A percentile compares a stretch with the other conserved stretches of the same genome.
These are phyloP conservation scores for Eutrigla gurnardus DNA, from an alignment of 2,797 vertebrate species.

Conservation along the genomic window DNA sequence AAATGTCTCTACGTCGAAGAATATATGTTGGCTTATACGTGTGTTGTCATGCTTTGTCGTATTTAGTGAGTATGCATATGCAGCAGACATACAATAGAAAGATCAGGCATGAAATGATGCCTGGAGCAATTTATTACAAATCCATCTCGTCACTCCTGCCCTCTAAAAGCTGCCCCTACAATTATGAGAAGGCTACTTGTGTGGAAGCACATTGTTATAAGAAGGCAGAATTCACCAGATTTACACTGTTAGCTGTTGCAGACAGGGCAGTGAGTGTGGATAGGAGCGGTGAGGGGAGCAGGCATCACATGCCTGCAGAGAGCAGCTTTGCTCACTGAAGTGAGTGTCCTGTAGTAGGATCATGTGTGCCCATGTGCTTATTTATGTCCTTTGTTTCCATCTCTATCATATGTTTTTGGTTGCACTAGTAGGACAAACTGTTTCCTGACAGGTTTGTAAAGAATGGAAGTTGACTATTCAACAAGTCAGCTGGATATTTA, in stretches of 20 bases:
- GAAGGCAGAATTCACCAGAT: constrained; percentile 25
- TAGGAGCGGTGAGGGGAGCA: constrained; percentile 24
- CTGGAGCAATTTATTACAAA: neutral
- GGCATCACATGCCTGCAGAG: constrained; percentile 48
- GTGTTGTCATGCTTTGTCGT: constrained; percentile 10
- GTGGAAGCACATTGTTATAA: constrained; percentile 2
- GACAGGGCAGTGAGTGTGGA: constrained; percentile 8
- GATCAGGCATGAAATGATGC: neutral
- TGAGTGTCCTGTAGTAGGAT: constrained; percentile 51
- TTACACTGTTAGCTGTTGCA: neutral
- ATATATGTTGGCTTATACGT: neutral
- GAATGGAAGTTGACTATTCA: neutral
- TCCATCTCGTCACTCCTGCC: neutral
- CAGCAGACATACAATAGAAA: neutral
- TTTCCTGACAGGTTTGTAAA: neutral
- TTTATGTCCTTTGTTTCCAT: constrained; percentile 17
- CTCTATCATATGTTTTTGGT: neutral
- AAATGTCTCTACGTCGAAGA: constrained; percentile 1
- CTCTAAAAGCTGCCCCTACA: constrained; percentile 15
- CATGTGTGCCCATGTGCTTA: constrained; percentile 44
- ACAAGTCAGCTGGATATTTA: neutral
- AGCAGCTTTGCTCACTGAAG: constrained; percentile 60
- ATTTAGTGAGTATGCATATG: neutral
- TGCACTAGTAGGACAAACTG: neutral
- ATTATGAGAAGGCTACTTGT: too few relatives aligned